phyloP scores from a whole-genome alignment of 2,888 invertebrate species.

The Oxyteleia sp. region DNA sequence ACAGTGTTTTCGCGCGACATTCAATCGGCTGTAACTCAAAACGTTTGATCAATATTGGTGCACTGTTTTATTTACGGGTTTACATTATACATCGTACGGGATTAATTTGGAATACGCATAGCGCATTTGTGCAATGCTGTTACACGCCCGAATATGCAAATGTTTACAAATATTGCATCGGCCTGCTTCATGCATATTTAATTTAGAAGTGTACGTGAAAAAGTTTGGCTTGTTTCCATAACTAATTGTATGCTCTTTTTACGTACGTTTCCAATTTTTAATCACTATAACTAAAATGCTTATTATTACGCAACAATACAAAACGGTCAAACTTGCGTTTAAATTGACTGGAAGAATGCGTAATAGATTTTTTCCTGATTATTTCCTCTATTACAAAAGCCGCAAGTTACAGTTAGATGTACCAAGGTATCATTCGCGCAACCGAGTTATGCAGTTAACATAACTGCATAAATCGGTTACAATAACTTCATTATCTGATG shows the following conservation, averaged over 20 bases:
- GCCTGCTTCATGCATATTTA: slow-evolving; percentile 4
- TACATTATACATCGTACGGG: neutral
- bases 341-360: no score
- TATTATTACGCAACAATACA: neutral
- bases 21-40: neutral
- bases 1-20: neutral
- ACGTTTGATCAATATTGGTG: neutral
- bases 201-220: neutral
- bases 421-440: neutral
- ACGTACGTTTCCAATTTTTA: neutral
- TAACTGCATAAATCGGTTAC: neutral
- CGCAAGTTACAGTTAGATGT: slow-evolving; percentile 2
- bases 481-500: slow-evolving; percentile 13
- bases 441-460: slow-evolving; percentile 1
- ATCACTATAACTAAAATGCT: neutral
- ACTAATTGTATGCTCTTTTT: neutral
- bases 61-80: neutral
- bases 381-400: neutral
- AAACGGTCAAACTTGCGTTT: neutral
- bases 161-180: slow-evolving; percentile 1
- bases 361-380: no score
- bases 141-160: slow-evolving; percentile 8
- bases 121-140: neutral
- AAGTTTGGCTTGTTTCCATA: neutral
- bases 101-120: neutral